Base-by-base conservation (phyloP, 1,140 invertebrate genomes). In the Drosophila aff. region DNA sequence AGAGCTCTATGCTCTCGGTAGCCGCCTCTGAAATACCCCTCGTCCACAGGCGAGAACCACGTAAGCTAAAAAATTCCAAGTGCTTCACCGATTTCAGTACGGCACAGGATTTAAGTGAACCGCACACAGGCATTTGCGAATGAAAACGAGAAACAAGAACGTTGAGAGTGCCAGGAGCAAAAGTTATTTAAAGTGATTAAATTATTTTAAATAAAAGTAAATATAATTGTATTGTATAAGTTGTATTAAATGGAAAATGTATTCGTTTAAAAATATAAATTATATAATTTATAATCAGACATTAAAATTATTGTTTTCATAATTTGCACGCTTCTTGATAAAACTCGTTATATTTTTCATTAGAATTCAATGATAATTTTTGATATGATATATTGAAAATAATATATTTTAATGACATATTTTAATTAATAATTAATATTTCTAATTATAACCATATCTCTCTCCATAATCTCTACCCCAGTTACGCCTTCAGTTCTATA, bases 101-200 rank as follows among this genome's bases (percentile, higher is more conserved):
- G 6, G 40, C 43, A 49, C 50, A 80, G 71, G 58, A 71, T 61
- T 76, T 49, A 86, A 82, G 58, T 67, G 44, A 65, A 80, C 64
- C 72, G 8, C 58, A 59, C 16, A 72, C 28, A 26, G 47, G 21
- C 2, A 46, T 76, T 72, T 28, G 11, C 15, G 9, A n/a, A 31
- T 38, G 11, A n/a, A 40, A 18, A 40, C 2, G 2, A 46, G 33
- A 2, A 16, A 4, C 2, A 9, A 15, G 2, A 38, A 10, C 13
- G 1, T 38, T 1, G 15, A 52, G 10, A n/a, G 18, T 18, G 11
- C 2, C 2, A 21, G 3, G 9, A 6, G 6, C 7, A 57, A 50
- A 16, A 11, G 15, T 26, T 1, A 16, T 49, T 49, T 23, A 47
- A 15, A 23, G 44, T 47, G 18, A 15, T 23, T 23, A 47, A 44